Conservation (phyloP, 1,140 invertebrate genomes). For the Brevipalpus yothersi region DNA sequence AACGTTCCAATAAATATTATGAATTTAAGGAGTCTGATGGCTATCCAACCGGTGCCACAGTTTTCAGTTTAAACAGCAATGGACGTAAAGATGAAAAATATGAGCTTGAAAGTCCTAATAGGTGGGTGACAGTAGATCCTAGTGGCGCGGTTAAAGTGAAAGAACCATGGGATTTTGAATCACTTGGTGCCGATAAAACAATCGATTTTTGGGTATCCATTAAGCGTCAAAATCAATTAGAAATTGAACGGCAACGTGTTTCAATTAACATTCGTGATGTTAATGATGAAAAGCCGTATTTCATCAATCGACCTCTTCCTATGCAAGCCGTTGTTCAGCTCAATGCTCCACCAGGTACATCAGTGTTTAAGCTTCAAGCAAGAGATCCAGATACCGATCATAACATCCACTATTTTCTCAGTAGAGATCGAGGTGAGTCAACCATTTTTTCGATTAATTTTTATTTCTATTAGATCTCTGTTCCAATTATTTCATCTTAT, state of each 20-base stretch:
- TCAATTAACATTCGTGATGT: constrained; percentile 83
- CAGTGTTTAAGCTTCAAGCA: constrained; percentile 85
- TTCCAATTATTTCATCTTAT: background rate
- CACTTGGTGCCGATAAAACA: constrained; percentile 76
- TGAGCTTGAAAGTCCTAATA: constrained; percentile 58
- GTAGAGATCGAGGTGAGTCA: constrained; percentile 47
- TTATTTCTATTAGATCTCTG: background rate
- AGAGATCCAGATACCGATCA: constrained; percentile 77
- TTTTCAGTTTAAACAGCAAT: constrained; percentile 72
- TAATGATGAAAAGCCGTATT: constrained; percentile 81
- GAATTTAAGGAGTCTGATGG: constrained; percentile 77
- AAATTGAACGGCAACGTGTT: constrained; percentile 76
- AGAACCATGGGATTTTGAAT: constrained; percentile 90
- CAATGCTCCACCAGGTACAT: constrained; percentile 75
- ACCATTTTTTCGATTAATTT: background rate
- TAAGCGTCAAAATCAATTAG: constrained; percentile 26
- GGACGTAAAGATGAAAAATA: constrained; percentile 53
- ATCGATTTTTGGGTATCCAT: constrained; percentile 69
- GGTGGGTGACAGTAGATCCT: constrained; percentile 67
- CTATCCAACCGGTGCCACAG: constrained; percentile 54
- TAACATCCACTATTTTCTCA: constrained; percentile 85
- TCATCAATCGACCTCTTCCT: constrained; percentile 73
- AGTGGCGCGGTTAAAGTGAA: constrained; percentile 74
- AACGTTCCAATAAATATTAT: constrained; percentile 48
- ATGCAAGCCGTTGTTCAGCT: constrained; percentile 86